A percentile compares a stretch with the other conserved stretches of the same genome.
phyloP scores from a whole-genome alignment of 2,113 vertebrate species.

The Pelobates fuscus region DNA sequence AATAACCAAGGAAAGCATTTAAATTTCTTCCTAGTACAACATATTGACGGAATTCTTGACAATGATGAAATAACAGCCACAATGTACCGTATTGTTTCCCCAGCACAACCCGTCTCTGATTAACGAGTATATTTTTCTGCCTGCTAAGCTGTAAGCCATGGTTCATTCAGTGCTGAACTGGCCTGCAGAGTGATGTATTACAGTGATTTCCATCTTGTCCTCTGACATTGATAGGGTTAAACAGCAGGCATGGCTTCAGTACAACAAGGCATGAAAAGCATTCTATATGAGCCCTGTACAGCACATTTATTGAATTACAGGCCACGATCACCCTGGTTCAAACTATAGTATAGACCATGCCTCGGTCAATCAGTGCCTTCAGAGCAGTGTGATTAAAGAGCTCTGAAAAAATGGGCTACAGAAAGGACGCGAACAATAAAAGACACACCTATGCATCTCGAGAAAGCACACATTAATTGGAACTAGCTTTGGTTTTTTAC shows the following conservation, averaged over 20 bases:
- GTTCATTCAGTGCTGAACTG: background rate
- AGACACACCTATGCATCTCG: background rate
- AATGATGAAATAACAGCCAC: background rate
- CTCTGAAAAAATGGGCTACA: background rate
- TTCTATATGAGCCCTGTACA: background rate
- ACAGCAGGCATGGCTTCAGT: background rate
- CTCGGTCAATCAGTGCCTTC: background rate
- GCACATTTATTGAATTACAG: background rate
- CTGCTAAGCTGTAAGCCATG: background rate
- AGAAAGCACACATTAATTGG: background rate
- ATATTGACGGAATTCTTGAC: background rate
- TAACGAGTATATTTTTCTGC: background rate
- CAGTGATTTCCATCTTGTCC: background rate
- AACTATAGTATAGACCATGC: background rate
- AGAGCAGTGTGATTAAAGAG: background rate
- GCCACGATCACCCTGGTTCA: background rate
- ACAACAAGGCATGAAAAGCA: background rate
- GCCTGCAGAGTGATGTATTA: background rate
- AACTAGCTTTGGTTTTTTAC: no score
- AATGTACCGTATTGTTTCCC: background rate
- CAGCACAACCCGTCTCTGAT: background rate
- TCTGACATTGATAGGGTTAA: background rate
- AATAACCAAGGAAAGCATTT: background rate
- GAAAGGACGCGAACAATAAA: background rate
- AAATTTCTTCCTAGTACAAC: background rate